Evolutionary conservation across 1,140 invertebrate genomes (phyloP).

Genomic region (Drepana arcuata): DNA sequence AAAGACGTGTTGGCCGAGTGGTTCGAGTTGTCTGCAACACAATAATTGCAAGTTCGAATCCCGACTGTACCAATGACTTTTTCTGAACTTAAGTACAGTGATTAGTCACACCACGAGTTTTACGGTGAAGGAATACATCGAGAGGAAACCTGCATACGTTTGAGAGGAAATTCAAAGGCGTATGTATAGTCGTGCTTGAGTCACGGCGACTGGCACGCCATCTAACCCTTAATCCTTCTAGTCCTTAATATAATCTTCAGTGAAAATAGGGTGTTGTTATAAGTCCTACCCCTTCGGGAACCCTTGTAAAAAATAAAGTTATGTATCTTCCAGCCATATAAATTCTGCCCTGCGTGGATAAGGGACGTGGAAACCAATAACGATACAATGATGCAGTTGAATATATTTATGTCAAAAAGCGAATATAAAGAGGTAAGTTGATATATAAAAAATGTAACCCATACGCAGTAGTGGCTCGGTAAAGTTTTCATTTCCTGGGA

Average conservation of each 20-base stretch:
- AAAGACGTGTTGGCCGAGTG: not conserved
- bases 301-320: no score
- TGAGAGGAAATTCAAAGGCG: not conserved
- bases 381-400: constrained; percentile 72
- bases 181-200: not conserved
- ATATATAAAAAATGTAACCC: not conserved
- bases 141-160: no score
- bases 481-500: not conserved
- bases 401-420: constrained; percentile 74
- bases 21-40: no score
- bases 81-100: no score
- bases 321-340: constrained; percentile 58
- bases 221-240: no score
- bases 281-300: not conserved
- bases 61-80: no score
- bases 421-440: constrained; percentile 66
- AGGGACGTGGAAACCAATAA: constrained; percentile 74
- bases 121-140: no score
- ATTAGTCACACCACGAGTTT: no score
- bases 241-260: not conserved
- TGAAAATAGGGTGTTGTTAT: not conserved
- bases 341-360: constrained; percentile 51
- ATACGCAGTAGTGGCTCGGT: not conserved
- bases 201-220: no score
- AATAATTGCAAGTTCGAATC: no score